Evolutionary conservation across 2,797 vertebrate genomes (phyloP).

Genomic region (Chromis chromis): DNA sequence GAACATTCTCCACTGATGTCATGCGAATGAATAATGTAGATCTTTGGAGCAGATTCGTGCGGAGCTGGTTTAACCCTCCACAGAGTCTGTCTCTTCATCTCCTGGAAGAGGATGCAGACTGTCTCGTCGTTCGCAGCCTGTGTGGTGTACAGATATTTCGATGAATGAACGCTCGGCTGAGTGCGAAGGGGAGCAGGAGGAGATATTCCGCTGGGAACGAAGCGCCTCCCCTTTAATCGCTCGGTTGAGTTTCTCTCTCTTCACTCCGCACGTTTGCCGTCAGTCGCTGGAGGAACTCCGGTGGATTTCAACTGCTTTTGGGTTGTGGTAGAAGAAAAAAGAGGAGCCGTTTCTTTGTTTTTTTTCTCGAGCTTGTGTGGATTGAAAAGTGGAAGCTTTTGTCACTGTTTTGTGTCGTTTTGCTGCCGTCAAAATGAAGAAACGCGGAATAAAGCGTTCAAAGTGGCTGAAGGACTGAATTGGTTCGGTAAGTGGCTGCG

Average conservation of each 20-base stretch:
- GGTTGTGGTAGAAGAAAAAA: constrained; percentile 12
- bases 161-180: constrained; percentile 75
- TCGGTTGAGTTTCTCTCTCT: constrained; percentile 70
- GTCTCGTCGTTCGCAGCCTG: constrained; percentile 46
- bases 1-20: constrained; percentile 61
- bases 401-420: constrained; percentile 31
- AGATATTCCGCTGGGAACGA: constrained; percentile 66
- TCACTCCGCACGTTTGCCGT: constrained; percentile 66
- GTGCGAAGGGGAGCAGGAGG: constrained; percentile 61
- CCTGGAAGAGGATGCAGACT: not conserved
- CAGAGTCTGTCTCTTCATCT: constrained; percentile 10
- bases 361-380: not conserved
- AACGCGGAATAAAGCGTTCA: constrained; percentile 65
- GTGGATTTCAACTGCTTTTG: constrained; percentile 25
- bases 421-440: constrained; percentile 65
- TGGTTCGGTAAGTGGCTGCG: constrained; percentile 60
- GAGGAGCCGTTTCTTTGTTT: not conserved
- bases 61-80: not conserved
- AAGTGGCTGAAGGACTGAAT: constrained; percentile 75
- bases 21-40: constrained; percentile 71
- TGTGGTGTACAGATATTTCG: constrained; percentile 66
- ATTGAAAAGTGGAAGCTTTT: constrained; percentile 16
- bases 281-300: constrained; percentile 60
- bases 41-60: constrained; percentile 47
- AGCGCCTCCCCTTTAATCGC: constrained; percentile 85